phyloP scores from a whole-genome alignment of 2,797 vertebrate species.

The Ceryle rudis region DNA sequence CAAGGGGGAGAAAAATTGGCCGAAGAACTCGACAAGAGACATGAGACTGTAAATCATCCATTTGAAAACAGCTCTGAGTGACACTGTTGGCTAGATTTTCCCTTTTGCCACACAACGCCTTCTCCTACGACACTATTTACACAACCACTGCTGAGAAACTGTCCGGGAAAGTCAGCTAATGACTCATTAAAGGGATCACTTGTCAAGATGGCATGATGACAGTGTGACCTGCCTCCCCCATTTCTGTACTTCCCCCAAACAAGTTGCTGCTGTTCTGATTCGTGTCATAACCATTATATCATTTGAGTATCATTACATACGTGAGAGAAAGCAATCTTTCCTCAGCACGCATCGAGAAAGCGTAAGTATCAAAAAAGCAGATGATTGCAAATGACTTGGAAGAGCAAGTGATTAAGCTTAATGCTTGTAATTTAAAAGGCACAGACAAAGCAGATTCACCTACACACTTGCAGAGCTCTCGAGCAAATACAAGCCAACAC shows the following conservation, averaged over 20 bases:
- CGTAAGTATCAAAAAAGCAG: slow-evolving; percentile 54
- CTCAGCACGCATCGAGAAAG: neutral
- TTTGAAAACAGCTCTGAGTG: neutral
- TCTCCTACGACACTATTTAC: neutral
- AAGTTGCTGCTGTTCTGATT: slow-evolving; percentile 9
- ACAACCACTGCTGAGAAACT: neutral
- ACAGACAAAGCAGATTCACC: neutral
- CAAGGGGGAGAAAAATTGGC: neutral
- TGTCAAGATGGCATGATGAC: neutral
- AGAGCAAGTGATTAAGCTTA: slow-evolving; percentile 44
- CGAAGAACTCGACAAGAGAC: neutral
- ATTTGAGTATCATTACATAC: slow-evolving; percentile 11
- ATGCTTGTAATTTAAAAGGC: slow-evolving; percentile 24
- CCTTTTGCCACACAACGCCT: neutral
- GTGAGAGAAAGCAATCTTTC: neutral
- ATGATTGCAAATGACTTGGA: slow-evolving; percentile 38
- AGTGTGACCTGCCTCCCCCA: slow-evolving; percentile 3
- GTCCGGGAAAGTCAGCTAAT: neutral
- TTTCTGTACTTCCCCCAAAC: neutral
- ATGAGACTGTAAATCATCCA: neutral
- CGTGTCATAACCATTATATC: slow-evolving; percentile 5
- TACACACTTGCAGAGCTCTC: neutral
- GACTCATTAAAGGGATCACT: slow-evolving; percentile 35
- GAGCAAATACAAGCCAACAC: neutral
- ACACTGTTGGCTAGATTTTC: neutral